Evolutionary conservation across 2,113 vertebrate species (phyloP).

Genomic region (Passer domesticus): DNA sequence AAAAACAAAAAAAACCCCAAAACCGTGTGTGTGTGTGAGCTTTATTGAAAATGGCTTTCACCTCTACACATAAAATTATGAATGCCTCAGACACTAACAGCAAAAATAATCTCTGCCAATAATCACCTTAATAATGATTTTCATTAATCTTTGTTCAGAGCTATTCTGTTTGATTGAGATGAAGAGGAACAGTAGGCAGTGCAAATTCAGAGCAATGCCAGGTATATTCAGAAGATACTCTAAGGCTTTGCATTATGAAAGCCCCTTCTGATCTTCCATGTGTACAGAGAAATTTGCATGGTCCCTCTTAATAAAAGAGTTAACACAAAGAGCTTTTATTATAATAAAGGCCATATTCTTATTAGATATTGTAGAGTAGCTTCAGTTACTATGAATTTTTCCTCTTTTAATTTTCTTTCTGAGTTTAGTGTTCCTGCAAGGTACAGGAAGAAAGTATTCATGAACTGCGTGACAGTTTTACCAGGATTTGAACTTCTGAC

Average conservation of each 20-base stretch:
- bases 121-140: slow-evolving; percentile 53
- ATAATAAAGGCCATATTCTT: slow-evolving; percentile 15
- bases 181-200: slow-evolving; percentile 42
- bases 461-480: background rate
- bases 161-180: slow-evolving; percentile 45
- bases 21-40: background rate
- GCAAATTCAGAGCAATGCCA: slow-evolving; percentile 31
- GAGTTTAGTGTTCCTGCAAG: background rate
- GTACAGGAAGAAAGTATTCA: background rate
- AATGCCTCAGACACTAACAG: slow-evolving; percentile 2
- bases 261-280: slow-evolving; percentile 20
- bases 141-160: slow-evolving; percentile 48
- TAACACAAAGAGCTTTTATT: slow-evolving; percentile 31
- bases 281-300: slow-evolving; percentile 37
- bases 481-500: background rate
- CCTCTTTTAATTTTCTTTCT: slow-evolving; percentile 11
- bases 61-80: background rate
- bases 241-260: slow-evolving; percentile 45
- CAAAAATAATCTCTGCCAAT: slow-evolving; percentile 34
- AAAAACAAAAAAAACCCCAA: background rate
- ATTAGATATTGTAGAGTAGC: background rate
- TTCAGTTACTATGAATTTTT: background rate
- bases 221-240: slow-evolving; percentile 10
- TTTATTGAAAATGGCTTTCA: slow-evolving; percentile 10
- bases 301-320: slow-evolving; percentile 36